Evolutionary conservation across 2,888 invertebrate species (phyloP).

Genomic region (Hirtodrosophila trivittata): DNA sequence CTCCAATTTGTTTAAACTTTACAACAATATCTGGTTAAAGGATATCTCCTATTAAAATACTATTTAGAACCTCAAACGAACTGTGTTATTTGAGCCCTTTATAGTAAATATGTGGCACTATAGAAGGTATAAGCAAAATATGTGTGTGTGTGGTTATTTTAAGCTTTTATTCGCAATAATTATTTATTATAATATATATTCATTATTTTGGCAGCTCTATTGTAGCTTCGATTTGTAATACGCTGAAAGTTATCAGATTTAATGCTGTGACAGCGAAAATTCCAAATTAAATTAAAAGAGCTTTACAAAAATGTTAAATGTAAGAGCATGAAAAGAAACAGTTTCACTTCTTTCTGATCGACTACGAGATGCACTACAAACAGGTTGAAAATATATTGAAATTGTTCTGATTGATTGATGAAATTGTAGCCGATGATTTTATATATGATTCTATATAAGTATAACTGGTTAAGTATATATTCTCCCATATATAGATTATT

Average conservation of each 20-base stretch:
- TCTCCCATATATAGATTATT: too few relatives aligned
- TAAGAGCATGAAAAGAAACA: too few relatives aligned
- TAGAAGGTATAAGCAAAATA: slow-evolving; percentile 30
- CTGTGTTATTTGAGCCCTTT: not conserved
- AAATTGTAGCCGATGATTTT: too few relatives aligned
- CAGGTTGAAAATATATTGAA: too few relatives aligned
- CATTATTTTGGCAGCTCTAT: slow-evolving; percentile 62
- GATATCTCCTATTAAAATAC: slow-evolving; percentile 5
- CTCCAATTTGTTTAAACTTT: too few relatives aligned
- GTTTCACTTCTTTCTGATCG: too few relatives aligned
- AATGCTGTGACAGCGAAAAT: slow-evolving; percentile 12
- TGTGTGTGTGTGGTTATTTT: slow-evolving; percentile 40
- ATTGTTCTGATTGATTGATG: too few relatives aligned
- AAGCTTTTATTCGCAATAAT: slow-evolving; percentile 49
- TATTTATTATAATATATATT: slow-evolving; percentile 66
- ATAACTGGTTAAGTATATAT: too few relatives aligned
- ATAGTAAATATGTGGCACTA: slow-evolving; percentile 19
- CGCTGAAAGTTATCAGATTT: slow-evolving; percentile 36
- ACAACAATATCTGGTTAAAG: too few relatives aligned
- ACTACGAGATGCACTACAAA: too few relatives aligned
- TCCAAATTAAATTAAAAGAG: slow-evolving; percentile 46
- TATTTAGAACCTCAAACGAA: not conserved
- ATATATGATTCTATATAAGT: too few relatives aligned
- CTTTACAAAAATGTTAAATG: slow-evolving; percentile 6
- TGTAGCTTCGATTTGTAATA: slow-evolving; percentile 68